These are phyloP conservation scores for Tanaodytes sp. DNA, from an alignment of 2,888 invertebrate genomes.

Conservation along the genomic window DNA sequence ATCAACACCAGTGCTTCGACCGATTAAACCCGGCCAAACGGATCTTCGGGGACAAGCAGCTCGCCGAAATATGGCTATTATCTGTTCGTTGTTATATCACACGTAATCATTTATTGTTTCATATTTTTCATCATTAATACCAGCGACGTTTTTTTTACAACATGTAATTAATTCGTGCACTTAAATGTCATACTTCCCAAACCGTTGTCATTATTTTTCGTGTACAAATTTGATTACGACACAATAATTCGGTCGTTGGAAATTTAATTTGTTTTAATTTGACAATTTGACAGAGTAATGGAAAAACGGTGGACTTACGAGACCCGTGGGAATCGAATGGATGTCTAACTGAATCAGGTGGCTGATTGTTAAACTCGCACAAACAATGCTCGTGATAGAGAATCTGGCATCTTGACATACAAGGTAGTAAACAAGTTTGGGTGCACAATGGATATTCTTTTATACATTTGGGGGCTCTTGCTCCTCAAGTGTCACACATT, in stretches of 20 bases:
- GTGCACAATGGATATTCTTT: constrained; percentile 62
- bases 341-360: constrained; percentile 35
- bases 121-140: constrained; percentile 11
- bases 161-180: neutral
- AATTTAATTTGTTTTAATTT: no score
- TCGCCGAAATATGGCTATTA: constrained; percentile 53
- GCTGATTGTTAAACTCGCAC: constrained; percentile 23
- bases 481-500: constrained; percentile 62
- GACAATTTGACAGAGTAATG: constrained; percentile 1
- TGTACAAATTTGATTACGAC: no score
- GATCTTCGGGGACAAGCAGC: neutral
- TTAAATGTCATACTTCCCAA: neutral
- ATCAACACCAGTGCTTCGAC: no score
- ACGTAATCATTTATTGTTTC: constrained; percentile 5
- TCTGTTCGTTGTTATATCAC: constrained; percentile 24
- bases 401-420: constrained; percentile 66
- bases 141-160: neutral
- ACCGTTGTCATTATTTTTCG: no score
- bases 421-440: constrained; percentile 49
- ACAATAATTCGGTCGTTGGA: no score
- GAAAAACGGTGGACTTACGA: neutral
- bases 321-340: constrained; percentile 1
- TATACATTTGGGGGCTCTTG: constrained; percentile 60
- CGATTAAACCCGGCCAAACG: no score
- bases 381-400: constrained; percentile 59